Percentiles rank a stretch among this genome's conserved stretches.
phyloP scores from a whole-genome alignment of 1,140 invertebrate genomes.

The Colletes gigas region DNA sequence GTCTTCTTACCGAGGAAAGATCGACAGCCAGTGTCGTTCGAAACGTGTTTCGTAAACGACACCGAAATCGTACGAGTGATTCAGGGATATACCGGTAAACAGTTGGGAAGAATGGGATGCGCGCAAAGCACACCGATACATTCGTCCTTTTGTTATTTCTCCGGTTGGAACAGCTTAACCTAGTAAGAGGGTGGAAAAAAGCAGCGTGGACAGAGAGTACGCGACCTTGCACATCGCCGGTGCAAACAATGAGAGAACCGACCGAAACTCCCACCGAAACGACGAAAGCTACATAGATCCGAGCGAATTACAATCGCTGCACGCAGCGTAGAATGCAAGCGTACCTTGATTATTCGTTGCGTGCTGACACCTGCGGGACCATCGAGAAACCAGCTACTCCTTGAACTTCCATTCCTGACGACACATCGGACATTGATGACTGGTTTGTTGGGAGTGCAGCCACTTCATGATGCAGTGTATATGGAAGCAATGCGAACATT shows the following conservation, averaged over 20 bases:
- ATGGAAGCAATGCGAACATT: conserved; percentile 99
- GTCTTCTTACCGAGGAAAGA: not conserved
- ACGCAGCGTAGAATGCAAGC: not conserved
- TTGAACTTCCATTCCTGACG: conserved; percentile 99
- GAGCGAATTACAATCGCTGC: not conserved
- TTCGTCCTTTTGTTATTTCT: not conserved
- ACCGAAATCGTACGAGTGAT: conserved; percentile 10
- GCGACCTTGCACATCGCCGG: no score
- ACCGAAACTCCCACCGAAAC: not conserved
- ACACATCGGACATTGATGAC: conserved; percentile 99
- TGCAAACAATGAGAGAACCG: not conserved
- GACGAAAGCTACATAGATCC: not conserved
- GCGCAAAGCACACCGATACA: not conserved
- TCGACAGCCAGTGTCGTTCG: not conserved
- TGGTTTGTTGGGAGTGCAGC: conserved; percentile 97
- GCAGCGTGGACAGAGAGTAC: not conserved
- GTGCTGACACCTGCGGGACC: conserved; percentile 75
- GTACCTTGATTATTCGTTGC: conserved; percentile 61
- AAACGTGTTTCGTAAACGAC: not conserved
- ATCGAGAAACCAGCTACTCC: conserved; percentile 81
- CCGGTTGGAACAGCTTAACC: not conserved
- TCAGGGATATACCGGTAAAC: not conserved
- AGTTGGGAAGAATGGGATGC: not conserved
- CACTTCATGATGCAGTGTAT: conserved; percentile 99
- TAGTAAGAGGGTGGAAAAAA: not conserved